Evolutionary conservation across 2,113 vertebrate species (phyloP).

Genomic region (Neolamprologus modestus): DNA sequence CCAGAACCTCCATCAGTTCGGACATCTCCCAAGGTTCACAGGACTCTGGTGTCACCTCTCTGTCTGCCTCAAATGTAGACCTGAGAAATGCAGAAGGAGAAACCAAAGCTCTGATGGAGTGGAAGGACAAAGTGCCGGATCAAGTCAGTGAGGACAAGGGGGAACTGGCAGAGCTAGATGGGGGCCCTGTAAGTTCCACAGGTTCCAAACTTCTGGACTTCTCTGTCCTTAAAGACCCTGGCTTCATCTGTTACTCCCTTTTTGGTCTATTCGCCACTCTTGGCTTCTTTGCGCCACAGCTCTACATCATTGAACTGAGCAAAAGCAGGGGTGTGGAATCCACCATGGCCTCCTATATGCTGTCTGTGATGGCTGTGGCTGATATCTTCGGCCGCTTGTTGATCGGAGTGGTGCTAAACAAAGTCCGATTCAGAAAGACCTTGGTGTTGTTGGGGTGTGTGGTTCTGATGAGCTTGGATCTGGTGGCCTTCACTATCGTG

Average conservation of each 20-base stretch:
- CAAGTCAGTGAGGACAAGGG: not conserved
- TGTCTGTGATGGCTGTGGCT: conserved; percentile 85
- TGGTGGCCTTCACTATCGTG: conserved; percentile 83
- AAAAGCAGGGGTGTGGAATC: conserved; percentile 79
- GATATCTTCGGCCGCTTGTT: conserved; percentile 84
- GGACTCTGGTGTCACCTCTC: conserved; percentile 89
- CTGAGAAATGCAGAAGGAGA: conserved; percentile 48
- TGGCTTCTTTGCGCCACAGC: conserved; percentile 91
- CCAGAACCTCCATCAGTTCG: conserved; percentile 80
- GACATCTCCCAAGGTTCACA: conserved; percentile 41
- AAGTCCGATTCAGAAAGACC: conserved; percentile 81
- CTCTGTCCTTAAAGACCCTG: conserved; percentile 78
- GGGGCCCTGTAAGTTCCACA: not conserved
- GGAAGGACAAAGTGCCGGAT: not conserved
- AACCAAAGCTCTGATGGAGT: not conserved
- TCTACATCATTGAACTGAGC: conserved; percentile 89
- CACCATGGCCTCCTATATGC: conserved; percentile 77
- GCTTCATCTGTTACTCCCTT: conserved; percentile 88
- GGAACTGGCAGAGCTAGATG: conserved; percentile 7
- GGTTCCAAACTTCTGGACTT: conserved; percentile 80
- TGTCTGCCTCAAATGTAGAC: conserved; percentile 76
- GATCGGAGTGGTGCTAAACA: conserved; percentile 80
- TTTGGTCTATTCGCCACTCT: conserved; percentile 93
- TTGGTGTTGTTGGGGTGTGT: conserved; percentile 84
- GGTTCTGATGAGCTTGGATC: conserved; percentile 73